A percentile compares a stretch with the other conserved stretches of the same genome.
Evolutionary conservation across 2,113 vertebrate species (phyloP).

Genomic region (Glaucomys volans): DNA sequence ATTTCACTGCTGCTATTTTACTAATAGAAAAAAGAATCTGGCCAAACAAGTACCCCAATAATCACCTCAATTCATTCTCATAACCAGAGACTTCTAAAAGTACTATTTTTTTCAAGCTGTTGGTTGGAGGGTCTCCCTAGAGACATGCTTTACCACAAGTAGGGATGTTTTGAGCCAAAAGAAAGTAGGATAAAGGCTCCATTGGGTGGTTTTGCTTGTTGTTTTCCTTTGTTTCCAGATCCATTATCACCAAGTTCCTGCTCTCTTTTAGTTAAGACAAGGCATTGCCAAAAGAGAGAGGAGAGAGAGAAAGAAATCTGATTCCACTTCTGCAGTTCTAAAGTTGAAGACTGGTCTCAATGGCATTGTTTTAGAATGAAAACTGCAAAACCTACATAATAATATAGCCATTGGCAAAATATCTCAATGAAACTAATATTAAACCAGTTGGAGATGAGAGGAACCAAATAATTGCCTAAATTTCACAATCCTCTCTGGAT

Average conservation of each 20-base stretch:
- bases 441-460: neutral
- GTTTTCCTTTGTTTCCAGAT: constrained; percentile 46
- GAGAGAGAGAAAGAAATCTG: neutral
- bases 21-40: constrained; percentile 60
- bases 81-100: constrained; percentile 40
- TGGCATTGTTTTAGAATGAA: neutral
- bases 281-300: neutral
- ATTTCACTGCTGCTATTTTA: constrained; percentile 58
- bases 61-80: constrained; percentile 68
- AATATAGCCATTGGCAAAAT: neutral
- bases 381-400: neutral
- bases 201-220: constrained; percentile 33
- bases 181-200: neutral
- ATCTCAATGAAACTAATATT: constrained; percentile 35
- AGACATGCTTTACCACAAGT: neutral
- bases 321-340: neutral
- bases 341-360: neutral
- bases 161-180: constrained; percentile 40
- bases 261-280: constrained; percentile 52
- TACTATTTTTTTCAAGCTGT: constrained; percentile 40
- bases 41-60: constrained; percentile 53
- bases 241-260: constrained; percentile 44
- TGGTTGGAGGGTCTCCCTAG: constrained; percentile 53
- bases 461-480: constrained; percentile 49
- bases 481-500: constrained; percentile 30